A percentile compares a stretch with the other conserved stretches of the same genome.
Conservation (phyloP, 1,140 invertebrate genomes). For the Pissodes strobi region DNA sequence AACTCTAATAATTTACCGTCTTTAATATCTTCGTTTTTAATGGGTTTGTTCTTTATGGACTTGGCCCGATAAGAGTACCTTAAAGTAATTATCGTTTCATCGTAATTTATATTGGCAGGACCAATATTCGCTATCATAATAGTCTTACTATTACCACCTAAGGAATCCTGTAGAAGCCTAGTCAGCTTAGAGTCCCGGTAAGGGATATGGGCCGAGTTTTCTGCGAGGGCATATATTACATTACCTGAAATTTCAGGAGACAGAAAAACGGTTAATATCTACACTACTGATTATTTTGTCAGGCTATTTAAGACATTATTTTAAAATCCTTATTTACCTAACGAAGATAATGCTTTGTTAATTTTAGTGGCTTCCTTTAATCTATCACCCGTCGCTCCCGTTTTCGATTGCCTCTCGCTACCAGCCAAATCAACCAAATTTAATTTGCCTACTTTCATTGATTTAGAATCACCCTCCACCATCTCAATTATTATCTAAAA, state of each 20-base stretch:
- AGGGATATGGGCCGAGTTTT: slow-evolving; percentile 86
- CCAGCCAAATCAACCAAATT: slow-evolving; percentile 78
- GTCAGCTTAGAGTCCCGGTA: slow-evolving; percentile 95
- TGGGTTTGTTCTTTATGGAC: slow-evolving; percentile 92
- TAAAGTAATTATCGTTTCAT: slow-evolving; percentile 91
- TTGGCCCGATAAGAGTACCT: slow-evolving; percentile 93
- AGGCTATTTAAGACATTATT: too few species aligned
- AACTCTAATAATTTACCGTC: slow-evolving; percentile 51
- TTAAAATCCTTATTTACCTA: too few species aligned
- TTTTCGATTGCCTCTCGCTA: slow-evolving; percentile 91
- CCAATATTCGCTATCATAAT: slow-evolving; percentile 97
- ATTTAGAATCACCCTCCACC: slow-evolving; percentile 73
- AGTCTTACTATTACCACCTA: slow-evolving; percentile 95
- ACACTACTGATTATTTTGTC: too few species aligned
- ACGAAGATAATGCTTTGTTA: slow-evolving; percentile 89
- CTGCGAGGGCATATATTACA: slow-evolving; percentile 92
- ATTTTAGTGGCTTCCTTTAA: slow-evolving; percentile 95
- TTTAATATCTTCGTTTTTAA: slow-evolving; percentile 91
- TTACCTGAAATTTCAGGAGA: slow-evolving; percentile 82
- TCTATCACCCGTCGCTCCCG: slow-evolving; percentile 85
- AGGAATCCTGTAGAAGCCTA: slow-evolving; percentile 87
- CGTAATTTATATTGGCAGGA: slow-evolving; percentile 94
- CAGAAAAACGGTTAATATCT: too few species aligned
- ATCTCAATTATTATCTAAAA: slow-evolving; percentile 90
- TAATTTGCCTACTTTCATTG: slow-evolving; percentile 70